A percentile compares a stretch with the other conserved stretches of the same genome.
phyloP scores from a whole-genome alignment of 2,888 invertebrate species.

The Epistrophella euchroma region DNA sequence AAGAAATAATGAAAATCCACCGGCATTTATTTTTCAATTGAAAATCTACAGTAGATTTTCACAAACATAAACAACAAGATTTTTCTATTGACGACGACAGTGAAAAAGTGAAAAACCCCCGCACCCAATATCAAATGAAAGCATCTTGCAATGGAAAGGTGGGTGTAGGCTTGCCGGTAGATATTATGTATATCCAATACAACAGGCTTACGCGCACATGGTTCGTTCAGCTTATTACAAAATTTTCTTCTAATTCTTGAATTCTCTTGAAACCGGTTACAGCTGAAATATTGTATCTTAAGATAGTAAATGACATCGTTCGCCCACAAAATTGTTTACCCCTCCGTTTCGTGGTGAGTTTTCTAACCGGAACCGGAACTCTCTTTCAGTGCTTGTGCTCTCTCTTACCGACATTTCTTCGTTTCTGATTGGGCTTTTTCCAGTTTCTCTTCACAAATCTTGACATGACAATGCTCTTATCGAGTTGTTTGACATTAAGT shows the following conservation, averaged over 20 bases:
- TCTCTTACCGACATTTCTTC: constrained; percentile 30
- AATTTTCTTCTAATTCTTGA: neutral
- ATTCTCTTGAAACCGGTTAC: constrained; percentile 8
- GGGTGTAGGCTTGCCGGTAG: constrained; percentile 16
- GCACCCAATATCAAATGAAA: too few species aligned
- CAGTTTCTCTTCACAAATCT: neutral
- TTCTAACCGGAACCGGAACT: constrained; percentile 4
- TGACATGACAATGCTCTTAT: neutral
- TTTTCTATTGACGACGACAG: constrained; percentile 7
- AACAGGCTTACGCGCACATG: constrained; percentile 17
- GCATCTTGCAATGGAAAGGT: neutral
- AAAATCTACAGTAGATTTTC: constrained; percentile 64
- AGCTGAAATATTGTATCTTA: neutral
- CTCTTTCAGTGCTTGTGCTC: constrained; percentile 23
- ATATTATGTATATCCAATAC: neutral
- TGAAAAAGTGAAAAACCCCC: neutral
- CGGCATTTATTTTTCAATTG: constrained; percentile 55
- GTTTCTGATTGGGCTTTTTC: constrained; percentile 1
- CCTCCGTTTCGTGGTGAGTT: neutral
- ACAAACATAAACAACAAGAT: constrained; percentile 67
- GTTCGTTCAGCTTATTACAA: neutral
- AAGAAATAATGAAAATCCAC: constrained; percentile 30
- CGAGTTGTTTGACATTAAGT: neutral
- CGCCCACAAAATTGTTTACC: neutral
- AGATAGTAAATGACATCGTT: neutral